phyloP scores from a whole-genome alignment of 2,888 invertebrate genomes.

The Clitarchus hookeri region DNA sequence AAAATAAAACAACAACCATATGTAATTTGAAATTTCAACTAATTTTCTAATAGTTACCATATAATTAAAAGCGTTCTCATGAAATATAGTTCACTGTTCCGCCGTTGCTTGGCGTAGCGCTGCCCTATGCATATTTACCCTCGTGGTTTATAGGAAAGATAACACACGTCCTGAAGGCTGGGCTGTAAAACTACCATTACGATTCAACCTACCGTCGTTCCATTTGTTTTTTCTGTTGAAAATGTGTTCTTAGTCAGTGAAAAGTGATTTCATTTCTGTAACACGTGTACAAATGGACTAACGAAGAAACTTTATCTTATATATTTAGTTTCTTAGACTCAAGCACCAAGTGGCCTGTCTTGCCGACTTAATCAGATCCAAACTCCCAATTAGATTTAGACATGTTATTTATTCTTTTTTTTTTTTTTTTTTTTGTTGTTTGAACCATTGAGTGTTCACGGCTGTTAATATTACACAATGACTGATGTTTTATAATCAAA shows the following conservation, averaged over 20 bases:
- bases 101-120: too few relatives aligned
- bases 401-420: background rate
- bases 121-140: too few relatives aligned
- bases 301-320: background rate
- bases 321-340: background rate
- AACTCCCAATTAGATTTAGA: background rate
- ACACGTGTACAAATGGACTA: background rate
- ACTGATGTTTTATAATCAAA: slow-evolving; percentile 1
- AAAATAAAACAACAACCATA: too few relatives aligned
- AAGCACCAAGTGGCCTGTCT: background rate
- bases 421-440: background rate
- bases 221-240: background rate
- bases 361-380: background rate
- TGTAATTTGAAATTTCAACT: too few relatives aligned
- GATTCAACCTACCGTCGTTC: background rate
- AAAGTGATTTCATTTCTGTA: background rate
- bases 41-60: too few relatives aligned
- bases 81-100: too few relatives aligned
- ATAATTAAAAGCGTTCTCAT: too few relatives aligned
- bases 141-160: too few relatives aligned
- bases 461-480: background rate
- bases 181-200: background rate
- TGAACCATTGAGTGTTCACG: background rate
- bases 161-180: too few relatives aligned
- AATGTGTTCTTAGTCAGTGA: background rate